Evolutionary conservation across 2,888 invertebrate genomes (phyloP).

Genomic region (Pyrochroa serraticornis): DNA sequence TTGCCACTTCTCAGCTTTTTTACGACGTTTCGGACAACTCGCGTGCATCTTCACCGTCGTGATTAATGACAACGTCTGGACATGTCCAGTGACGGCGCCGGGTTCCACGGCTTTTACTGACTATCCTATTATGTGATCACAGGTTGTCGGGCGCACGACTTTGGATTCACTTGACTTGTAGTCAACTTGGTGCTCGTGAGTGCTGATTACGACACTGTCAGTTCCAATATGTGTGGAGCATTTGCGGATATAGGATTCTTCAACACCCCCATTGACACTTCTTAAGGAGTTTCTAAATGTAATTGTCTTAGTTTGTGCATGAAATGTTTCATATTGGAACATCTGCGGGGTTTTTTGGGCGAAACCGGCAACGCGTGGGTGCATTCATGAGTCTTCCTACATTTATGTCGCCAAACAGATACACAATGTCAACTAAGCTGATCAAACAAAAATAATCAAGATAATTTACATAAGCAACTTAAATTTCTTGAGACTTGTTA

Average conservation of each 20-base stretch:
- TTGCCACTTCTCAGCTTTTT: slow-evolving; percentile 31
- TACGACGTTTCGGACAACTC: slow-evolving; percentile 14
- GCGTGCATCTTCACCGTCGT: slow-evolving; percentile 19
- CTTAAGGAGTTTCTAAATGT: slow-evolving; percentile 20
- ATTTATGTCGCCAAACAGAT: too few species aligned
- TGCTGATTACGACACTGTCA: slow-evolving; percentile 10
- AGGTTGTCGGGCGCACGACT: background rate
- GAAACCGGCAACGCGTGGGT: too few species aligned
- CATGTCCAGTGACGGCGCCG: slow-evolving; percentile 14
- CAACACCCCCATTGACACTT: slow-evolving; percentile 20
- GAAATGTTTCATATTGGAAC: background rate
- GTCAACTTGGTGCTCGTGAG: slow-evolving; percentile 9
- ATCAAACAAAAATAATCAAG: too few species aligned
- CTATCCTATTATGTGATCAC: slow-evolving; percentile 15
- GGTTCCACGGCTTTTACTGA: slow-evolving; percentile 10
- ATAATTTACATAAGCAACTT: too few species aligned
- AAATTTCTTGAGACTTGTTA: too few species aligned
- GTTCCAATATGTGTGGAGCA: slow-evolving; percentile 14
- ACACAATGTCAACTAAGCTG: too few species aligned
- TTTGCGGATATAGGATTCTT: slow-evolving; percentile 22
- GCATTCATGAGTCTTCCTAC: too few species aligned
- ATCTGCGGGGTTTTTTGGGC: background rate
- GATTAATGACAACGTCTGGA: slow-evolving; percentile 24
- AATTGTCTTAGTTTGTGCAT: slow-evolving; percentile 14
- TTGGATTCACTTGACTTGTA: slow-evolving; percentile 6